Conservation (phyloP, 2,888 invertebrate genomes). For the Lasioglossum zephyrum region DNA sequence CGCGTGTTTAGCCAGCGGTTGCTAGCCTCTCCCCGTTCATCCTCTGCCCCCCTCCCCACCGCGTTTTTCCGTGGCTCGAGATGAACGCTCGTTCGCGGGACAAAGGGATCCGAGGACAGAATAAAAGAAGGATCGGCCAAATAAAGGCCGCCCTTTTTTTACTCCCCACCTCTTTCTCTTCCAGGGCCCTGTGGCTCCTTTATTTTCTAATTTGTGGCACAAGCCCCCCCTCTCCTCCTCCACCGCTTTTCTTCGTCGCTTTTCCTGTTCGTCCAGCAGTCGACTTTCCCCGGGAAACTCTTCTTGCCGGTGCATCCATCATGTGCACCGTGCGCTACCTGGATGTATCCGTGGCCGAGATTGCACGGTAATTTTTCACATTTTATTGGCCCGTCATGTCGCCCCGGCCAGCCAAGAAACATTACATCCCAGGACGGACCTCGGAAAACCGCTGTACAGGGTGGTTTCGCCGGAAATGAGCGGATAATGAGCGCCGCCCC, state of each 20-base stretch:
- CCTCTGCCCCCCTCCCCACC: no score
- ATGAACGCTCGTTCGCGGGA: constrained; percentile 27
- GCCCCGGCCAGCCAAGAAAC: neutral
- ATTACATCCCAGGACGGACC: neutral
- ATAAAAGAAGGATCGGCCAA: constrained; percentile 28
- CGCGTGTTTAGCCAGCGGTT: constrained; percentile 13
- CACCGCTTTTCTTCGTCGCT: neutral
- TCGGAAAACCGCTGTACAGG: neutral
- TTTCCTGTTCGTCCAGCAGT: neutral
- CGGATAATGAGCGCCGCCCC: neutral
- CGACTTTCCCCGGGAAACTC: neutral
- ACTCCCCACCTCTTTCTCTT: neutral
- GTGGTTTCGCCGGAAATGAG: neutral
- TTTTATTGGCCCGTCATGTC: constrained; percentile 23
- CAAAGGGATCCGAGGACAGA: constrained; percentile 18
- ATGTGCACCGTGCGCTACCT: constrained; percentile 1
- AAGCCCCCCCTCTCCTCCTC: neutral
- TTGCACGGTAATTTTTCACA: constrained; percentile 37
- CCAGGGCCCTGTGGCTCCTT: neutral
- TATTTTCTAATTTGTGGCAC: constrained; percentile 28
- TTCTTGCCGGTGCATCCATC: constrained; percentile 27
- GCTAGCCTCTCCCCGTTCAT: neutral
- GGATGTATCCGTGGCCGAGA: constrained; percentile 25
- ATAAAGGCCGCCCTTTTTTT: constrained; percentile 26
- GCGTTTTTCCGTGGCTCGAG: constrained; percentile 7